Conservation (phyloP, 1,140 invertebrate genomes). For the Drosophila watanabei region DNA sequence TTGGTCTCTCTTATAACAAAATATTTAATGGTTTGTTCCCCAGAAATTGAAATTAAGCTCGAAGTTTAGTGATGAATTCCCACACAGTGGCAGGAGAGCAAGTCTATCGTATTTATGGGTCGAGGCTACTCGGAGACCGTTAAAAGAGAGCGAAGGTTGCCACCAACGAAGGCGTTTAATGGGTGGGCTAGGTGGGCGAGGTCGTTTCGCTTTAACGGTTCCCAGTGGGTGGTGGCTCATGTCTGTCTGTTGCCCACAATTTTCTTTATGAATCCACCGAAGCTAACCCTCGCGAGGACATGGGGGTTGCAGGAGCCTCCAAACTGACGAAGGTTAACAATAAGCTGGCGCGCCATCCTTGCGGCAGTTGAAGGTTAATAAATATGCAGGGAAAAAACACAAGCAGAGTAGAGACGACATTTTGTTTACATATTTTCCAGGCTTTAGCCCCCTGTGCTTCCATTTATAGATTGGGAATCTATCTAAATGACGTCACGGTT, state of each 20-base stretch:
- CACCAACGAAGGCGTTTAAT: slow-evolving; percentile 45
- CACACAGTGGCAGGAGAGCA: slow-evolving; percentile 18
- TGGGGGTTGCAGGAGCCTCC: slow-evolving; percentile 8
- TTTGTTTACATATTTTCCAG: slow-evolving; percentile 14
- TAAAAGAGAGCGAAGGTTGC: slow-evolving; percentile 63
- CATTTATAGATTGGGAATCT: slow-evolving; percentile 37
- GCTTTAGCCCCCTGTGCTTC: background rate
- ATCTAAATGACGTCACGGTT: slow-evolving; percentile 40
- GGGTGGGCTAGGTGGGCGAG: slow-evolving; percentile 64
- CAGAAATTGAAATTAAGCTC: background rate
- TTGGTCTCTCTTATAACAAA: no score
- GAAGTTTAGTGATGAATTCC: background rate
- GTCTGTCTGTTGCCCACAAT: slow-evolving; percentile 20
- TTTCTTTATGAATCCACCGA: slow-evolving; percentile 30
- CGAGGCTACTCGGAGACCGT: slow-evolving; percentile 69
- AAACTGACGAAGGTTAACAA: slow-evolving; percentile 60
- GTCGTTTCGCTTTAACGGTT: slow-evolving; percentile 41
- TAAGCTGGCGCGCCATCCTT: slow-evolving; percentile 48
- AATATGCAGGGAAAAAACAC: slow-evolving; percentile 46
- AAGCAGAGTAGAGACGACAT: slow-evolving; percentile 11
- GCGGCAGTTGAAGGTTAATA: slow-evolving; percentile 69
- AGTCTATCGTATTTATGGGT: slow-evolving; percentile 72
- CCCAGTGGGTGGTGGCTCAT: slow-evolving; percentile 13
- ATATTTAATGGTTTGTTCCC: no score
- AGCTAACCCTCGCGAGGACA: slow-evolving; percentile 4